Conservation (phyloP, 2,888 invertebrate genomes). For the Hymenopus coronatus region DNA sequence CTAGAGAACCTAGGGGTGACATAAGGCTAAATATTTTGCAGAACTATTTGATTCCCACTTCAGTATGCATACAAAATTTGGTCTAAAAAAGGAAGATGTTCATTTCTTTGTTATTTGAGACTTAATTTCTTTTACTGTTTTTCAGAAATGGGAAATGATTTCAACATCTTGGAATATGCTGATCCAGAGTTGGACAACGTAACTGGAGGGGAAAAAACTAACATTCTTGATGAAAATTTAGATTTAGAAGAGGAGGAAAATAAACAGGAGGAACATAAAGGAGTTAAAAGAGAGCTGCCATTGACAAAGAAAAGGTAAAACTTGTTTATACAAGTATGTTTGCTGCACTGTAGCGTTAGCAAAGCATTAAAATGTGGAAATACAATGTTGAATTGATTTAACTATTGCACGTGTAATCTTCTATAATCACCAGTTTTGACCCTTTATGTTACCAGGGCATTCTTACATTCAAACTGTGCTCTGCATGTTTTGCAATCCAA, state of each 20-base stretch:
- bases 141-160: slow-evolving; percentile 85
- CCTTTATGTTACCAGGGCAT: too few species aligned
- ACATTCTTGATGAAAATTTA: slow-evolving; percentile 76
- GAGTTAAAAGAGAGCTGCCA: slow-evolving; percentile 35
- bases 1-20: too few species aligned
- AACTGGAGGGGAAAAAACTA: slow-evolving; percentile 74
- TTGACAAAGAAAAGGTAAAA: slow-evolving; percentile 36
- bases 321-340: too few species aligned
- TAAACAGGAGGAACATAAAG: slow-evolving; percentile 60
- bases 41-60: too few species aligned
- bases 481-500: too few species aligned
- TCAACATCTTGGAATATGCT: slow-evolving; percentile 92
- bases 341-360: neutral
- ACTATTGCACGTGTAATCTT: neutral
- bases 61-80: too few species aligned
- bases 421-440: neutral
- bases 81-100: too few species aligned
- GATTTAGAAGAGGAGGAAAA: slow-evolving; percentile 76
- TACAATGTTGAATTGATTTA: neutral
- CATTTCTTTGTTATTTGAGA: too few species aligned
- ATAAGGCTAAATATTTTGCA: too few species aligned
- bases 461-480: too few species aligned
- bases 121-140: slow-evolving; percentile 6
- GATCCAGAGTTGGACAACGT: slow-evolving; percentile 88
- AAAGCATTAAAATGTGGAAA: too few species aligned